Evolutionary conservation across 35 echinoderm and acorn worm species (phyloP).

Genomic region (Hemicentrotus pulcherrimus): DNA sequence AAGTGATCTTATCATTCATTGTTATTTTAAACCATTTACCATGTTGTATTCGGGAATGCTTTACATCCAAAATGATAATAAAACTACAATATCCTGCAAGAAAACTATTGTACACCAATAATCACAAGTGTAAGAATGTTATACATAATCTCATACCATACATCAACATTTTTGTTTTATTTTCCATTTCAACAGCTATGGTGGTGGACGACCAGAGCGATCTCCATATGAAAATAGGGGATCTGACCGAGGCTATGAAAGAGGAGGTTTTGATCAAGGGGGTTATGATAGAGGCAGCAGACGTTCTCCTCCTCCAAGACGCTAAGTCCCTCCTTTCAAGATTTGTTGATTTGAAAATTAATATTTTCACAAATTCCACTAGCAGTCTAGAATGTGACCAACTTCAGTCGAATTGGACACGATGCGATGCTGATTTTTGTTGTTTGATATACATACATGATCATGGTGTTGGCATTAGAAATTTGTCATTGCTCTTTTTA

Average conservation of each 20-base stretch:
- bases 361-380: background rate
- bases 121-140: background rate
- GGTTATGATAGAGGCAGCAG: background rate
- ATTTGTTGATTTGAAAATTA: background rate
- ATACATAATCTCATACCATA: background rate
- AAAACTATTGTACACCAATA: background rate
- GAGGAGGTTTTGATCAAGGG: conserved; percentile 32
- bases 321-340: background rate
- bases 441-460: no score
- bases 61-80: background rate
- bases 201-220: conserved; percentile 36
- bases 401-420: no score
- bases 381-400: background rate
- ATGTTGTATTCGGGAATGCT: no score
- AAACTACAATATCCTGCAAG: background rate
- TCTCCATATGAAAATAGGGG: conserved; percentile 5
- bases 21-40: no score
- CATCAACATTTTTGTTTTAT: background rate
- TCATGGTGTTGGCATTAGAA: no score
- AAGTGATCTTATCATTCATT: no score
- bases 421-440: no score
- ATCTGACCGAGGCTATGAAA: conserved; percentile 24
- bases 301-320: conserved; percentile 20
- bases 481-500: no score
- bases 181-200: conserved; percentile 2